Percentiles rank a stretch among this genome's conserved stretches.
Evolutionary conservation across 2,113 vertebrate species (phyloP).

Genomic region (Chamaetylas fuelleborni): DNA sequence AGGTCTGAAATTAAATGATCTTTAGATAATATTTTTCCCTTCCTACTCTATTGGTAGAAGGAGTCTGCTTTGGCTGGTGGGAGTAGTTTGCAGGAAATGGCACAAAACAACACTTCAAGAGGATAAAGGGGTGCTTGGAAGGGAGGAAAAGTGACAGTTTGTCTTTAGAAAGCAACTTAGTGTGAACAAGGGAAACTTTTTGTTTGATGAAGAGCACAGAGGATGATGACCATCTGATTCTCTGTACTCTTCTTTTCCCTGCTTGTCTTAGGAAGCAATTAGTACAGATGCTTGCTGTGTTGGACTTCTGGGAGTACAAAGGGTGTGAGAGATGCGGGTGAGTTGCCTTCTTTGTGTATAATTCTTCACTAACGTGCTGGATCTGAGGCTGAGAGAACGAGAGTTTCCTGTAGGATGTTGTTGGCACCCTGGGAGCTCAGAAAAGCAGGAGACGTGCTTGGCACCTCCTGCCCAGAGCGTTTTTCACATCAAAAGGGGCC

Average conservation of each 20-base stretch:
- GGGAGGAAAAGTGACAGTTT: not conserved
- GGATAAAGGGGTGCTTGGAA: not conserved
- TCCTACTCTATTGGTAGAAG: not conserved
- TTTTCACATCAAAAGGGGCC: constrained; percentile 11
- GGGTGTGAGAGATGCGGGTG: not conserved
- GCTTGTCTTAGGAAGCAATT: not conserved
- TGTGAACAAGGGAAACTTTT: not conserved
- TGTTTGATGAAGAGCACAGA: not conserved
- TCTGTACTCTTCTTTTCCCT: not conserved
- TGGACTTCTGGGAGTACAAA: not conserved
- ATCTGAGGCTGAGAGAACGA: not conserved
- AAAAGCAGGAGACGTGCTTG: not conserved
- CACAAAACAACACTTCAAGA: not conserved
- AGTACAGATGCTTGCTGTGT: not conserved
- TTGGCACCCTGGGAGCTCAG: not conserved
- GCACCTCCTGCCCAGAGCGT: not conserved
- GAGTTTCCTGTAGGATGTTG: not conserved
- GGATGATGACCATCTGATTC: not conserved
- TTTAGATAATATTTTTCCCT: not conserved
- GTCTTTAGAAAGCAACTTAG: not conserved
- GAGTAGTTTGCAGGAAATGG: not conserved
- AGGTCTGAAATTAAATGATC: not conserved
- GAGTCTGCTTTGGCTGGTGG: not conserved
- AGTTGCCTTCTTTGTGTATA: not conserved
- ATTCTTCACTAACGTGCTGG: not conserved